These are phyloP conservation scores for Esperia sulphurella DNA, from an alignment of 2,888 invertebrate species.

Conservation along the genomic window DNA sequence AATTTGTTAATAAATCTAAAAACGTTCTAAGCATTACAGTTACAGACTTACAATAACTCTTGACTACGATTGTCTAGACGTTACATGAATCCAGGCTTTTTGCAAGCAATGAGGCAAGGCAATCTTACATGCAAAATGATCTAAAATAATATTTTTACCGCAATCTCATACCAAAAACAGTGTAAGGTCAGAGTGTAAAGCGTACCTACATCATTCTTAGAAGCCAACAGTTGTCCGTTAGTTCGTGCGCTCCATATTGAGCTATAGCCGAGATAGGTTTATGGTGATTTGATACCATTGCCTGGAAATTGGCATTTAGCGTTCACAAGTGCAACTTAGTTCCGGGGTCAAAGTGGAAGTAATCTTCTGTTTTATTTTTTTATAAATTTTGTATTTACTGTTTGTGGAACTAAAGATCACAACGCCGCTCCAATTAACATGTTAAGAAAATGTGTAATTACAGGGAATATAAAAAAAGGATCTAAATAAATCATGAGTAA, in stretches of 20 bases:
- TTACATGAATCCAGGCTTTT: background rate
- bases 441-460: too few relatives aligned
- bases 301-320: slow-evolving; percentile 66
- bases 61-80: background rate
- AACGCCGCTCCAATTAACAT: background rate
- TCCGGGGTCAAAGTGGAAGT: slow-evolving; percentile 27
- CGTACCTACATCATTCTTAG: slow-evolving; percentile 46
- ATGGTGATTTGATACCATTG: slow-evolving; percentile 77
- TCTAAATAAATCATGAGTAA: too few relatives aligned
- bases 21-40: background rate
- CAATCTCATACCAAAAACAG: slow-evolving; percentile 41
- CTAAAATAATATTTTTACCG: slow-evolving; percentile 40
- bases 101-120: background rate
- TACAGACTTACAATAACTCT: background rate
- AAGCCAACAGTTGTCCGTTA: slow-evolving; percentile 50
- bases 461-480: too few relatives aligned
- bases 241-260: slow-evolving; percentile 63
- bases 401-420: background rate
- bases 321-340: slow-evolving; percentile 39
- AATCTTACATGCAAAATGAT: slow-evolving; percentile 11
- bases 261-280: slow-evolving; percentile 57
- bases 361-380: slow-evolving; percentile 8
- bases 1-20: background rate
- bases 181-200: slow-evolving; percentile 37
- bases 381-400: background rate